Conservation (phyloP, 2,113 vertebrate species). For the Bambusicola thoracicus region DNA sequence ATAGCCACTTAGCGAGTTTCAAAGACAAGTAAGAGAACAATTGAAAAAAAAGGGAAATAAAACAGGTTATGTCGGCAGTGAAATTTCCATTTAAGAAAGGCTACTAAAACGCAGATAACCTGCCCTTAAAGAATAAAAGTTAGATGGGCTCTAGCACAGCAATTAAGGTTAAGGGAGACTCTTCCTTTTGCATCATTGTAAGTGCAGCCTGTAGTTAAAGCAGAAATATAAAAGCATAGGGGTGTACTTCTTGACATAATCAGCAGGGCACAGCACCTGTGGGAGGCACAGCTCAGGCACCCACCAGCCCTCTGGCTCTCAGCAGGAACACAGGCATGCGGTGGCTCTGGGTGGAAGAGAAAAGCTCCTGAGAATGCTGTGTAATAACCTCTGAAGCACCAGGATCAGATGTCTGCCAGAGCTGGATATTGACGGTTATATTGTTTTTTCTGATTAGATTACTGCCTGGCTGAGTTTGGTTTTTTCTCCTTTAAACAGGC, state of each 20-base stretch:
- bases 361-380: not conserved
- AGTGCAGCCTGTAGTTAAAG: not conserved
- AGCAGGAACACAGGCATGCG: not conserved
- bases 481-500: not conserved
- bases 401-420: not conserved
- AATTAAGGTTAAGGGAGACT: not conserved
- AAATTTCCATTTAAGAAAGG: constrained; percentile 29
- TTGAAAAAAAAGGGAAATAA: constrained; percentile 16
- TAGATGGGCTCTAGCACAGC: not conserved
- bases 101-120: constrained; percentile 8
- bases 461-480: not conserved
- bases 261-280: not conserved
- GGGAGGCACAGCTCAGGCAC: not conserved
- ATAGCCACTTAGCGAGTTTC: not conserved
- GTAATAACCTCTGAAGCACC: not conserved
- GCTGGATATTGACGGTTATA: not conserved
- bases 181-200: not conserved
- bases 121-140: not conserved
- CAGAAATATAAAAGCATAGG: not conserved
- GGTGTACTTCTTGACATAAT: not conserved
- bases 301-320: not conserved
- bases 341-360: not conserved
- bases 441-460: not conserved
- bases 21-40: constrained; percentile 29
- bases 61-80: not conserved